Conservation (phyloP, 1,140 invertebrate genomes). For the Drosophila albomicans region DNA sequence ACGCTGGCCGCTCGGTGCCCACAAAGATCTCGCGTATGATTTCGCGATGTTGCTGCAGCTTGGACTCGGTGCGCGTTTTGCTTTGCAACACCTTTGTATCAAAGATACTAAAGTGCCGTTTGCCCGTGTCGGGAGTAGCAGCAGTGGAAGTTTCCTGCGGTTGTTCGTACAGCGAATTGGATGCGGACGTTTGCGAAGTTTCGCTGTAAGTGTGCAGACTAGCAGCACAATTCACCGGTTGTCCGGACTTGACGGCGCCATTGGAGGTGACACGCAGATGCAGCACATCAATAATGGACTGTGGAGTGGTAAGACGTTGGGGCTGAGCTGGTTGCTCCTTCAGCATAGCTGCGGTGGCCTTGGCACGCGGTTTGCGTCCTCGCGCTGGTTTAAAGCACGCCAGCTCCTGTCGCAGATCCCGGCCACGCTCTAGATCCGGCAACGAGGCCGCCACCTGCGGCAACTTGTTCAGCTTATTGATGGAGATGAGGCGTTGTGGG, state of each 20-base stretch:
- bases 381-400: conserved; percentile 49
- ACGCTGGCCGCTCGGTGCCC: conserved; percentile 88
- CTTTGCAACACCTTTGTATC: conserved; percentile 90
- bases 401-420: conserved; percentile 55
- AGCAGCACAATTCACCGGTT: conserved; percentile 80
- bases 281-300: conserved; percentile 81
- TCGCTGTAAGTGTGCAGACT: conserved; percentile 71
- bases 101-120: conserved; percentile 87
- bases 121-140: conserved; percentile 77
- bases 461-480: conserved; percentile 87
- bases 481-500: conserved; percentile 91
- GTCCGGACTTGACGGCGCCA: conserved; percentile 27
- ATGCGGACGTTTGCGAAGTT: conserved; percentile 71
- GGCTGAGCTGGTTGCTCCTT: conserved; percentile 18
- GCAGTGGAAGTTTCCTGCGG: conserved; percentile 54
- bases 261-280: conserved; percentile 74
- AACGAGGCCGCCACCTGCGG: conserved; percentile 89
- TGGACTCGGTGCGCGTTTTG: conserved; percentile 91
- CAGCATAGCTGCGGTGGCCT: conserved; percentile 21
- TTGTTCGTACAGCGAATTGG: conserved; percentile 85
- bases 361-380: conserved; percentile 31
- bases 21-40: conserved; percentile 93
- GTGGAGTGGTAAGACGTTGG: conserved; percentile 34
- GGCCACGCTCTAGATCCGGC: conserved; percentile 88
- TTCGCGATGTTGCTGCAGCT: conserved; percentile 90